These are phyloP conservation scores for Omphaloscelis lunosa DNA, from an alignment of 2,888 invertebrate genomes.

Conservation along the genomic window DNA sequence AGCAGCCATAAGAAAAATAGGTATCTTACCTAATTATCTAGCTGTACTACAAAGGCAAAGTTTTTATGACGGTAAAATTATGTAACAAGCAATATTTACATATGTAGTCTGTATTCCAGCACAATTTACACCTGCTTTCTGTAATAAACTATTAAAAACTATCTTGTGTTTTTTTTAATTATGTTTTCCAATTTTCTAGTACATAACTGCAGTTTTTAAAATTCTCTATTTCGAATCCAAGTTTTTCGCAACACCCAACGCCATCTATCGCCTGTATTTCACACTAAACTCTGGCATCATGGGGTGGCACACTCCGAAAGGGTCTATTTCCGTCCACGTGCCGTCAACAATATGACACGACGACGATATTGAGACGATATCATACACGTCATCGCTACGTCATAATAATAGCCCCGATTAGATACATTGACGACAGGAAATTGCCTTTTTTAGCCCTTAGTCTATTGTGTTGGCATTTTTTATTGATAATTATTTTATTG, in stretches of 20 bases:
- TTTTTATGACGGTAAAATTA: no score
- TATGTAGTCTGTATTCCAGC: not conserved
- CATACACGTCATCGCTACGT: conserved; percentile 81
- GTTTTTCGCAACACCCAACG: conserved; percentile 58
- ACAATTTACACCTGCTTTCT: not conserved
- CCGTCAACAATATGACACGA: conserved; percentile 80
- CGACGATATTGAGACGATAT: conserved; percentile 78
- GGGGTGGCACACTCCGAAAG: conserved; percentile 68
- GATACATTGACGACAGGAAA: conserved; percentile 84
- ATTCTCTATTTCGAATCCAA: not conserved
- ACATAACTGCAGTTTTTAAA: not conserved
- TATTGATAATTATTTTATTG: conserved; percentile 46
- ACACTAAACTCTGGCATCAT: conserved; percentile 46
- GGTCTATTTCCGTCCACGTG: conserved; percentile 88
- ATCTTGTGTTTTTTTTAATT: not conserved
- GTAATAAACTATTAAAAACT: not conserved
- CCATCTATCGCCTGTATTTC: conserved; percentile 76
- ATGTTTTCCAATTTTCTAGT: not conserved
- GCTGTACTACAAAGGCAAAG: no score
- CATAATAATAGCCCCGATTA: conserved; percentile 85
- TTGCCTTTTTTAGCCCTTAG: conserved; percentile 78
- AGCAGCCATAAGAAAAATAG: not conserved
- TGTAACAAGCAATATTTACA: no score
- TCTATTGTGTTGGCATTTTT: conserved; percentile 52
- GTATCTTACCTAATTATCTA: no score